A percentile compares a stretch with the other conserved stretches of the same genome.
These are phyloP conservation scores for Liasis olivaceus DNA, from an alignment of 2,797 vertebrate species.

Conservation along the genomic window DNA sequence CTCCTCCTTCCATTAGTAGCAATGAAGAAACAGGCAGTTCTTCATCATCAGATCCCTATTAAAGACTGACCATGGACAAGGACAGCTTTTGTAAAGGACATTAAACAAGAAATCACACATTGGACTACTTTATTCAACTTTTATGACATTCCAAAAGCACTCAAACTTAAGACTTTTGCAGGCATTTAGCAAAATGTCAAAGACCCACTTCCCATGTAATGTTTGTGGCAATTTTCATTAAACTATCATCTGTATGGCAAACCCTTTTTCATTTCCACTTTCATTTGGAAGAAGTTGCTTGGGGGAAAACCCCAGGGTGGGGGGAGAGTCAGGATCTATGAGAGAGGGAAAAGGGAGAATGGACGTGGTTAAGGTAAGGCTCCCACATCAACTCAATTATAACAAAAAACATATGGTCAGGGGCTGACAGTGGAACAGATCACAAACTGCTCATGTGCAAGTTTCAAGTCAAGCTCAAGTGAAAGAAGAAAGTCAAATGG, in stretches of 20 bases:
- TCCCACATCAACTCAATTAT: too few relatives aligned
- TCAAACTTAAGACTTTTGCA: background rate
- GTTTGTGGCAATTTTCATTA: background rate
- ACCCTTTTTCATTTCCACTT: background rate
- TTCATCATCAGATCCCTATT: background rate
- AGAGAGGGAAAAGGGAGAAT: too few relatives aligned
- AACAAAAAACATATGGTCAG: too few relatives aligned
- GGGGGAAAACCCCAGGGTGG: background rate
- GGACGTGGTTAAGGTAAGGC: too few relatives aligned
- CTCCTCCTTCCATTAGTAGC: background rate
- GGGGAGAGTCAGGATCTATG: background rate
- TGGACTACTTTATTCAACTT: background rate
- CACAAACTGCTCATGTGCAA: too few relatives aligned
- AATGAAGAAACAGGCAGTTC: background rate
- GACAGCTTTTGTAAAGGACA: background rate
- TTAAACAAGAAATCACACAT: background rate
- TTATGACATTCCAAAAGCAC: background rate
- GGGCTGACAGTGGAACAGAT: background rate
- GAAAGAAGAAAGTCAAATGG: too few relatives aligned
- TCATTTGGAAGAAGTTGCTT: background rate
- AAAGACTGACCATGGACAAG: background rate
- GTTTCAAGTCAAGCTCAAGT: too few relatives aligned
- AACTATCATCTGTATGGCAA: background rate
- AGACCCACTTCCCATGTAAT: background rate
- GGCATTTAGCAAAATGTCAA: background rate